Evolutionary conservation across 2,888 invertebrate species (phyloP).

Genomic region (Chouioia cunea): DNA sequence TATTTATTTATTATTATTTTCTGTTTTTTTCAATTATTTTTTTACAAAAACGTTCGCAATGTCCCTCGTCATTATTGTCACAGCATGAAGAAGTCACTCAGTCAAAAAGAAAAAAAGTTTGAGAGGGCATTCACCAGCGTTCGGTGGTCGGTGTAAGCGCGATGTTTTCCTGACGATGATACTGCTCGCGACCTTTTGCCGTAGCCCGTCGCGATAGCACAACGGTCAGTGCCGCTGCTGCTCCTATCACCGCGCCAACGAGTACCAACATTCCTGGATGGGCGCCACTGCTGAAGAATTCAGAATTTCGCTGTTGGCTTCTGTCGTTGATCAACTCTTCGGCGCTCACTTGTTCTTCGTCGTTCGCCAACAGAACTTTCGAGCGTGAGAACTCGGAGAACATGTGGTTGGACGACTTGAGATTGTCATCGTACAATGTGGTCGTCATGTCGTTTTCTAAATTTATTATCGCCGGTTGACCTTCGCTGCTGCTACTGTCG

Average conservation of each 20-base stretch:
- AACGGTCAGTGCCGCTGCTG: slow-evolving; percentile 71
- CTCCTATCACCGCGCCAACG: slow-evolving; percentile 71
- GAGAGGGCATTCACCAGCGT: slow-evolving; percentile 74
- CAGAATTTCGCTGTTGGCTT: slow-evolving; percentile 53
- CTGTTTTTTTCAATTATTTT: neutral
- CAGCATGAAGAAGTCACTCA: slow-evolving; percentile 25
- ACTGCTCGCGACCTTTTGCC: slow-evolving; percentile 57
- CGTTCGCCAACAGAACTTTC: slow-evolving; percentile 34
- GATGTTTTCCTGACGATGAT: slow-evolving; percentile 69
- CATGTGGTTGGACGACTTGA: slow-evolving; percentile 25
- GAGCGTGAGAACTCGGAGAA: slow-evolving; percentile 36
- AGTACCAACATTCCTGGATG: slow-evolving; percentile 74
- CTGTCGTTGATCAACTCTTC: neutral
- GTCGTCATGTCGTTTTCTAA: slow-evolving; percentile 15
- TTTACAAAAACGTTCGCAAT: slow-evolving; percentile 5
- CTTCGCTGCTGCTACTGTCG: neutral
- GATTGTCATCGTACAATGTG: slow-evolving; percentile 2
- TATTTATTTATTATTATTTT: no score
- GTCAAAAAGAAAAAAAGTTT: slow-evolving; percentile 25
- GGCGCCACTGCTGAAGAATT: slow-evolving; percentile 58
- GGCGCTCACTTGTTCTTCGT: slow-evolving; percentile 14
- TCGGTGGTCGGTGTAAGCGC: slow-evolving; percentile 75
- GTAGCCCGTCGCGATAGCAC: slow-evolving; percentile 68
- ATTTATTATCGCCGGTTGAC: slow-evolving; percentile 7
- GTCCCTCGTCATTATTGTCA: neutral